These are phyloP conservation scores for Corynorhinus townsendii DNA, from an alignment of 2,113 vertebrate species.

Conservation along the genomic window DNA sequence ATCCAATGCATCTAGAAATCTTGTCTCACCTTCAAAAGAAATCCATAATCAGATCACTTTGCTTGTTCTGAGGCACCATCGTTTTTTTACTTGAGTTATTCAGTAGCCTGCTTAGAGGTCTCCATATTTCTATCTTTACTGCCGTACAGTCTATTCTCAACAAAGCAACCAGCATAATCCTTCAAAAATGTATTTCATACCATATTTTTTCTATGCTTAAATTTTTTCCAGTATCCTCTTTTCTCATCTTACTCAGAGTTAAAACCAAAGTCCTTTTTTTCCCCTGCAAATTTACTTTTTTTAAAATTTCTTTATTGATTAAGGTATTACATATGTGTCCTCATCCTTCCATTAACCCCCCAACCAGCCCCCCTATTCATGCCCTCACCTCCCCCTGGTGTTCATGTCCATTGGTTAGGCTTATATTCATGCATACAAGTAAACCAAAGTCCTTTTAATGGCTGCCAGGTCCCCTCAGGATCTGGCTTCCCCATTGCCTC, in stretches of 20 bases:
- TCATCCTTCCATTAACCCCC: too few species aligned
- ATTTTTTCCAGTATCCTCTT: not conserved
- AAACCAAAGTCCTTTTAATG: not conserved
- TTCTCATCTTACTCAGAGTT: not conserved
- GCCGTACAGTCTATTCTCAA: not conserved
- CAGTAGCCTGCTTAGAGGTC: not conserved
- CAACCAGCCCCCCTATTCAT: too few species aligned
- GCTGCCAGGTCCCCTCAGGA: not conserved
- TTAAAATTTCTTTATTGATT: too few species aligned
- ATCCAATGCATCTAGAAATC: not conserved
- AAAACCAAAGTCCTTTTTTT: not conserved
- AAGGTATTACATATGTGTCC: too few species aligned
- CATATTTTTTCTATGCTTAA: not conserved
- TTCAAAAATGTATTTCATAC: not conserved
- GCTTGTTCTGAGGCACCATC: not conserved
- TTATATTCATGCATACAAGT: too few species aligned
- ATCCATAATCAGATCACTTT: not conserved
- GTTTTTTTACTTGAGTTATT: not conserved
- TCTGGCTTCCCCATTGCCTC: not conserved
- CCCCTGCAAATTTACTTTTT: too few species aligned
- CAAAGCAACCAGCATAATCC: not conserved
- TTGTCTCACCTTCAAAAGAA: not conserved
- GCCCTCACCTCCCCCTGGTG: too few species aligned
- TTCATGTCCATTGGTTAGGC: too few species aligned
- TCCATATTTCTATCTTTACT: not conserved